A percentile compares a stretch with the other conserved stretches of the same genome.
These are phyloP conservation scores for Stenodema calcarata DNA, from an alignment of 2,888 invertebrate species.

Conservation along the genomic window DNA sequence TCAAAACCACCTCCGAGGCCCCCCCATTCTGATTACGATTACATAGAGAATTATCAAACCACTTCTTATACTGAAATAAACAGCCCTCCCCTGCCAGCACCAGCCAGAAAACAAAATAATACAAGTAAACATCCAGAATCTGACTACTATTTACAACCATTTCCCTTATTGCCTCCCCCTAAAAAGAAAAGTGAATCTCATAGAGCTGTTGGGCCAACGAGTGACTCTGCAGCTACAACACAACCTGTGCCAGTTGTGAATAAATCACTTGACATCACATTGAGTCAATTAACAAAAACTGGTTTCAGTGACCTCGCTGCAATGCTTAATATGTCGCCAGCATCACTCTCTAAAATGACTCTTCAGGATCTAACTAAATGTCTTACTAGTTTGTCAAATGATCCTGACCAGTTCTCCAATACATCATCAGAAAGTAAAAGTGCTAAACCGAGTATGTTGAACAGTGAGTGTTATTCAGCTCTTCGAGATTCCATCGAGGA, in stretches of 20 bases:
- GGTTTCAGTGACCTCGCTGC: slow-evolving; percentile 80
- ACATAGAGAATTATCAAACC: slow-evolving; percentile 64
- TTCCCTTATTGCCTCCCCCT: slow-evolving; percentile 66
- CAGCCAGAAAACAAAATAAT: slow-evolving; percentile 64
- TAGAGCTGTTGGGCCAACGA: slow-evolving; percentile 14
- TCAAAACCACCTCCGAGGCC: slow-evolving; percentile 72
- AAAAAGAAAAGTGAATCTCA: slow-evolving; percentile 58
- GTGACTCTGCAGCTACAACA: not conserved
- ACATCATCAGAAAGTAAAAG: slow-evolving; percentile 43
- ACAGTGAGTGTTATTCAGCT: slow-evolving; percentile 57
- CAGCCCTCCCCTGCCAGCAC: slow-evolving; percentile 70
- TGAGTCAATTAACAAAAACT: slow-evolving; percentile 81
- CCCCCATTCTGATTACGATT: slow-evolving; percentile 68
- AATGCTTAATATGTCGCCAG: slow-evolving; percentile 77
- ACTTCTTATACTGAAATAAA: slow-evolving; percentile 60
- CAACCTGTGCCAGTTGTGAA: not conserved
- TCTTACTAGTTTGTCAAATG: slow-evolving; percentile 67
- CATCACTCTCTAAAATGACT: slow-evolving; percentile 83
- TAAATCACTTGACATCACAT: slow-evolving; percentile 73
- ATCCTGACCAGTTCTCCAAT: slow-evolving; percentile 58
- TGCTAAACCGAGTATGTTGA: slow-evolving; percentile 53
- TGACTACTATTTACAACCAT: slow-evolving; percentile 70
- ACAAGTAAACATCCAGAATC: slow-evolving; percentile 58
- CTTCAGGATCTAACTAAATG: slow-evolving; percentile 84
- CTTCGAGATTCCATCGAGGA: slow-evolving; percentile 58